Percentiles rank a stretch among this genome's conserved stretches.
Conservation (phyloP, 2,888 invertebrate species). For the Nephrotoma appendiculata region DNA sequence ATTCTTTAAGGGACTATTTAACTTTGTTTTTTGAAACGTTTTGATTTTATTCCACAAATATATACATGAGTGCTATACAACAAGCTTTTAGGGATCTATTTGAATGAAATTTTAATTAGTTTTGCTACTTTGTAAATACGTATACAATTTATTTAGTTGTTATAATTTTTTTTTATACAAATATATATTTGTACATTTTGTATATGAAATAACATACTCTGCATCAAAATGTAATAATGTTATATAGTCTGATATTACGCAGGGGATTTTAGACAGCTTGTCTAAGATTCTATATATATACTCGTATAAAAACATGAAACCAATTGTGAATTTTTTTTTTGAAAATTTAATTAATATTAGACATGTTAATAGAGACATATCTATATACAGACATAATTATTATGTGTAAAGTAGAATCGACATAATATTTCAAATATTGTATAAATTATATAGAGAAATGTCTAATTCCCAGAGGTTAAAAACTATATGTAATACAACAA, state of each 20-base stretch:
- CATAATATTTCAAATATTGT: no score
- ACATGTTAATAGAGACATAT: background rate
- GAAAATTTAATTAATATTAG: background rate
- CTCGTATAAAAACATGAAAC: background rate
- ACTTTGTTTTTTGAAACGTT: background rate
- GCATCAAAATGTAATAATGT: background rate
- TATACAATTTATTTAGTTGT: background rate
- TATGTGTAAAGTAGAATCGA: no score
- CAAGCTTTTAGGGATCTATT: background rate
- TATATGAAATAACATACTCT: background rate
- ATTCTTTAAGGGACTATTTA: background rate
- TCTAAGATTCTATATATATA: background rate
- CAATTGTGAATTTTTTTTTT: background rate
- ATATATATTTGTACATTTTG: background rate
- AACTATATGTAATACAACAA: no score
- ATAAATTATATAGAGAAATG: no score
- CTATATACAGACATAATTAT: background rate
- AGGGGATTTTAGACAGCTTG: background rate
- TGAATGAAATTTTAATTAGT: background rate
- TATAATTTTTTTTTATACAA: background rate
- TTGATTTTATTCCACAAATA: background rate
- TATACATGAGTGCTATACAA: background rate
- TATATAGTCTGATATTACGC: background rate
- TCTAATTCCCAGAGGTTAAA: no score
- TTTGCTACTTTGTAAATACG: background rate